A percentile compares a stretch with the other conserved stretches of the same genome.
These are phyloP conservation scores for Laticauda laticaudata DNA, from an alignment of 2,113 vertebrate species.

Conservation along the genomic window DNA sequence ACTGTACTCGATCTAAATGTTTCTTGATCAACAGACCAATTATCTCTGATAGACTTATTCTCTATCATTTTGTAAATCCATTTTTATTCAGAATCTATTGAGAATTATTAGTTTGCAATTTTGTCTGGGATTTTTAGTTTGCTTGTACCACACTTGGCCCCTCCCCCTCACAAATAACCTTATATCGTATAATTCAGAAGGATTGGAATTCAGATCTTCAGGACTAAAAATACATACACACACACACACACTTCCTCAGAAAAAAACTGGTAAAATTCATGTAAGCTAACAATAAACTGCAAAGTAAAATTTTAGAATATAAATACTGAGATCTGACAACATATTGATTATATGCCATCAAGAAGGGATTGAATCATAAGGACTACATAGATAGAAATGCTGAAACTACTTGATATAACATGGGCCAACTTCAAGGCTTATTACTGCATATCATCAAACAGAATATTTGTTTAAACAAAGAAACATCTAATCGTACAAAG, in stretches of 20 bases:
- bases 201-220: not conserved
- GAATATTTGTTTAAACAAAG: not conserved
- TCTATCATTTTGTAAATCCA: not conserved
- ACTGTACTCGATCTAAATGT: not conserved
- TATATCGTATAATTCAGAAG: too few relatives aligned
- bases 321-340: not conserved
- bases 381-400: not conserved
- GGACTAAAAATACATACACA: not conserved
- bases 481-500: not conserved
- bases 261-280: not conserved
- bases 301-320: not conserved
- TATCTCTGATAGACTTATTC: not conserved
- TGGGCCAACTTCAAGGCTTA: slow-evolving; percentile 8
- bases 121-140: not conserved
- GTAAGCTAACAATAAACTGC: not conserved
- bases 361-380: not conserved
- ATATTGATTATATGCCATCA: not conserved
- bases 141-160: not conserved
- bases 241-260: not conserved
- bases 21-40: not conserved
- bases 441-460: not conserved
- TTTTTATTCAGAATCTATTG: not conserved
- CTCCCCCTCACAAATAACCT: not conserved
- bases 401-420: not conserved
- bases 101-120: not conserved